These are phyloP conservation scores for Carapus acus DNA, from an alignment of 2,797 vertebrate genomes.

Conservation along the genomic window DNA sequence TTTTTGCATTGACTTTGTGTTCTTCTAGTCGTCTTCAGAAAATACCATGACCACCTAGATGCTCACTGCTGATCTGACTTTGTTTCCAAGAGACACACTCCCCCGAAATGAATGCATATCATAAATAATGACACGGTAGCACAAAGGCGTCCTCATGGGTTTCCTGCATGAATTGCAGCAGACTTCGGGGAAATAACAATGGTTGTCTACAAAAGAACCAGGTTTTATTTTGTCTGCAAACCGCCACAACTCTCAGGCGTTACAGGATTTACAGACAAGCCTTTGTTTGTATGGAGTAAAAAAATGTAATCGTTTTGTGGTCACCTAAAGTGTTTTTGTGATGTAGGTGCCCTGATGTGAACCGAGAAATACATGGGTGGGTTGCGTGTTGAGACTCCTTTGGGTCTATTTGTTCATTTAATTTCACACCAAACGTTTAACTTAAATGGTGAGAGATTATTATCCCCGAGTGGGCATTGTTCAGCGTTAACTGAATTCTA, in stretches of 20 bases:
- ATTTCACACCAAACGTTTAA: conserved; percentile 29
- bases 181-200: conserved; percentile 57
- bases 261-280: conserved; percentile 55
- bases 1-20: conserved; percentile 38
- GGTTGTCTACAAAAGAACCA: conserved; percentile 60
- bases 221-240: conserved; percentile 63
- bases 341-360: conserved; percentile 62
- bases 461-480: conserved; percentile 60
- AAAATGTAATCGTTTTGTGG: conserved; percentile 47
- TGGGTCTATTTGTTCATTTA: conserved; percentile 55
- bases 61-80: conserved; percentile 21
- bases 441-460: conserved; percentile 48
- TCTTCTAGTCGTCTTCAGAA: conserved; percentile 40
- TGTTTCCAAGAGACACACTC: conserved; percentile 30
- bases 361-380: conserved; percentile 63
- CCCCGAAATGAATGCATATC: conserved; percentile 31
- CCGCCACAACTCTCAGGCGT: conserved; percentile 48
- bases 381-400: conserved; percentile 54
- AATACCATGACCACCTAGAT: no score
- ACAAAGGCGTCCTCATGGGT: conserved; percentile 37
- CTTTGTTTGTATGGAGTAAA: conserved; percentile 58
- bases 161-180: conserved; percentile 45
- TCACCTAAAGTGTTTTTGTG: conserved; percentile 62
- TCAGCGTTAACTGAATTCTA: conserved; percentile 66
- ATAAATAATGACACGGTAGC: conserved; percentile 55